phyloP scores from a whole-genome alignment of 2,888 invertebrate species.

The Perizoma flavofasciatum region DNA sequence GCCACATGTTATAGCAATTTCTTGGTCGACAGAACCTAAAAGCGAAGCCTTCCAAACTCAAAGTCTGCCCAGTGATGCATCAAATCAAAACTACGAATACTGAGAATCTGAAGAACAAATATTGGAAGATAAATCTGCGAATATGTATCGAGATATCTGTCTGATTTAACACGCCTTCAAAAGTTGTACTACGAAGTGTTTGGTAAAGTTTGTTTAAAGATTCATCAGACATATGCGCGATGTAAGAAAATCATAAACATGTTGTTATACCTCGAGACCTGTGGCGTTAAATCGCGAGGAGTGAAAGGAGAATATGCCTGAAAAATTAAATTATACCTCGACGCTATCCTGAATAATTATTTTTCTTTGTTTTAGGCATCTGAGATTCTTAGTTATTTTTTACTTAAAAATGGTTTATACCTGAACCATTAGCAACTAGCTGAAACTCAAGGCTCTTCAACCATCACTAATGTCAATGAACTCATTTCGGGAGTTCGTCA shows the following conservation, averaged over 20 bases:
- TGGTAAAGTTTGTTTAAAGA: not conserved
- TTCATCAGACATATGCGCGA: not conserved
- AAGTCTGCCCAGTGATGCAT: constrained; percentile 48
- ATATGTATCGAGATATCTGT: constrained; percentile 11
- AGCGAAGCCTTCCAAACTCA: constrained; percentile 40
- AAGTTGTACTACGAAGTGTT: not conserved
- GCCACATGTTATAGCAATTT: constrained; percentile 50
- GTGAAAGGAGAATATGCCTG: too few relatives aligned
- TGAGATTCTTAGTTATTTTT: too few relatives aligned
- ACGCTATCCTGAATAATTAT: too few relatives aligned
- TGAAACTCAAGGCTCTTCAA: not conserved
- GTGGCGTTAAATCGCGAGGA: too few relatives aligned
- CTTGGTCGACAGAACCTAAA: constrained; percentile 49
- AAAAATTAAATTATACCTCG: too few relatives aligned
- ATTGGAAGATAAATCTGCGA: constrained; percentile 24
- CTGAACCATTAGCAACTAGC: too few relatives aligned
- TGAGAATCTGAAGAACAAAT: constrained; percentile 15
- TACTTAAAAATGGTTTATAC: too few relatives aligned
- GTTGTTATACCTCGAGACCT: too few relatives aligned
- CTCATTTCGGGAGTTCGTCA: constrained; percentile 13
- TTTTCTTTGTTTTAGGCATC: too few relatives aligned
- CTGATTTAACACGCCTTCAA: constrained; percentile 11
- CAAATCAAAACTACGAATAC: constrained; percentile 49
- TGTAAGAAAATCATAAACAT: not conserved
- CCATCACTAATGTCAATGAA: constrained; percentile 1